Conservation (phyloP, 1,140 invertebrate genomes). For the Drosophila ananassae region DNA sequence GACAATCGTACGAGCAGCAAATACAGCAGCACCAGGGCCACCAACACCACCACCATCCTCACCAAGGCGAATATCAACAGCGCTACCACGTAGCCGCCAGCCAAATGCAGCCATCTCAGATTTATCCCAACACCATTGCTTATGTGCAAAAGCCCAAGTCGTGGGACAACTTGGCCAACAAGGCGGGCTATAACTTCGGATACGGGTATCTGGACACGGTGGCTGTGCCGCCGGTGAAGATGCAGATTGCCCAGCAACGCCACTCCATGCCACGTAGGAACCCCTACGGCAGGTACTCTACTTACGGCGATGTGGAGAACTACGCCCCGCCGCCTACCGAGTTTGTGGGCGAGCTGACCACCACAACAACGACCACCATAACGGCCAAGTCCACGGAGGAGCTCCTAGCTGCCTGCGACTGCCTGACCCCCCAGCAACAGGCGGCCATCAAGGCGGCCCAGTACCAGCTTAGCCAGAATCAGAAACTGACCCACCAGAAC, state of each 20-base stretch:
- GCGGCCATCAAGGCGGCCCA: slow-evolving; percentile 74
- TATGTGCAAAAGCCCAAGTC: slow-evolving; percentile 90
- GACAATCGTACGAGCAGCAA: slow-evolving; percentile 79
- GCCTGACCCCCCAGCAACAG: slow-evolving; percentile 67
- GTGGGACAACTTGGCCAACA: slow-evolving; percentile 93
- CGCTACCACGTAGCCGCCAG: slow-evolving; percentile 84
- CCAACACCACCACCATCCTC: slow-evolving; percentile 74
- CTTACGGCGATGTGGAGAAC: slow-evolving; percentile 83
- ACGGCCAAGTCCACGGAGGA: slow-evolving; percentile 92
- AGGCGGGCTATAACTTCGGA: slow-evolving; percentile 92
- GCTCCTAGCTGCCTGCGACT: slow-evolving; percentile 86
- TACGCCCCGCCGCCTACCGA: slow-evolving; percentile 84
- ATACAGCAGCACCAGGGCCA: slow-evolving; percentile 29
- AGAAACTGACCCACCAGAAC: slow-evolving; percentile 77
- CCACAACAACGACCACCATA: slow-evolving; percentile 85
- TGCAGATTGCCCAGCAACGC: slow-evolving; percentile 85
- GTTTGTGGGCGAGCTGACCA: slow-evolving; percentile 84
- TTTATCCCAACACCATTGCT: slow-evolving; percentile 84
- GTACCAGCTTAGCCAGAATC: slow-evolving; percentile 72
- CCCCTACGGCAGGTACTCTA: slow-evolving; percentile 84
- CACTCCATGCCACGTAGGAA: slow-evolving; percentile 85
- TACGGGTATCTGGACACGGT: slow-evolving; percentile 91
- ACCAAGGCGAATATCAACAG: slow-evolving; percentile 43
- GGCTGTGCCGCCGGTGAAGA: slow-evolving; percentile 84
- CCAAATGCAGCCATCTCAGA: slow-evolving; percentile 85